Conservation (phyloP, 2,797 vertebrate species). For the Nyctalus aviator region DNA sequence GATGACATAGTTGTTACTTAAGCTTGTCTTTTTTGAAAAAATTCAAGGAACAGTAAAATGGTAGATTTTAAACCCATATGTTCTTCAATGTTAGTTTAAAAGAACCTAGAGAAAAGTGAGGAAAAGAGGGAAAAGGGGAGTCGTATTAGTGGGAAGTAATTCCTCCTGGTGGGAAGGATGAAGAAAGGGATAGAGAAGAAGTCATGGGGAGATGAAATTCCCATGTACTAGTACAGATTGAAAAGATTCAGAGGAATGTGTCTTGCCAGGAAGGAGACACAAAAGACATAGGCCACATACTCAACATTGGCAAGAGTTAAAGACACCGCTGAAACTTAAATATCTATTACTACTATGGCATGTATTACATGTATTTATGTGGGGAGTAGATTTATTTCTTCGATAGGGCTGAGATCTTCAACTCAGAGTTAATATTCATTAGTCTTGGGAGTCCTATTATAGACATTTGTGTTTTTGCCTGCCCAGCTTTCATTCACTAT, state of each 20-base stretch:
- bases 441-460: background rate
- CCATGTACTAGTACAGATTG: background rate
- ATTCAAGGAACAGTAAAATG: background rate
- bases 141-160: background rate
- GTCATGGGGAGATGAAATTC: background rate
- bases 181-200: slow-evolving; percentile 41
- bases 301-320: background rate
- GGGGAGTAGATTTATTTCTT: background rate
- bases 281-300: background rate
- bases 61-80: background rate
- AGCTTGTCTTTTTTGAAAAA: slow-evolving; percentile 45
- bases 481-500: background rate
- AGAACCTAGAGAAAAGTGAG: background rate
- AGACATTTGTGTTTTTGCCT: background rate
- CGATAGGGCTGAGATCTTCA: background rate
- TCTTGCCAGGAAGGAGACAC: background rate
- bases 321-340: background rate
- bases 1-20: background rate
- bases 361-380: background rate
- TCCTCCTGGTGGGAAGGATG: background rate
- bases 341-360: no score
- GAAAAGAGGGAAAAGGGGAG: background rate
- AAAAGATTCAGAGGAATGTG: background rate
- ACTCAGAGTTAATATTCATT: background rate
- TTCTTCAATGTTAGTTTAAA: background rate